These are phyloP conservation scores for Clivina fossor DNA, from an alignment of 2,888 invertebrate genomes.

Conservation along the genomic window DNA sequence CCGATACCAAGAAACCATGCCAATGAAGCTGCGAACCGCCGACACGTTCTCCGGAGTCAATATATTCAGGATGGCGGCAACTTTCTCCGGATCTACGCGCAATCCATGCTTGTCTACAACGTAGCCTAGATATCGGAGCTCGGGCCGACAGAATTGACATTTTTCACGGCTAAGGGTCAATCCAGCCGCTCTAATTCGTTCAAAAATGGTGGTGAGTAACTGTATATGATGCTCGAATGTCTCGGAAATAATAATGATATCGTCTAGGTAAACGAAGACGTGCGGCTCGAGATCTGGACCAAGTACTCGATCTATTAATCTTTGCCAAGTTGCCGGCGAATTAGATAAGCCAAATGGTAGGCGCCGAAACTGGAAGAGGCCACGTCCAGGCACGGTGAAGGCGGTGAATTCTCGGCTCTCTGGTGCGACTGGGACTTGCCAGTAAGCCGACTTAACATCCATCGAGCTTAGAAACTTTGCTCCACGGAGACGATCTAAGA, in stretches of 20 bases:
- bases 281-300: constrained; percentile 39
- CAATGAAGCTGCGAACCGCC: constrained; percentile 34
- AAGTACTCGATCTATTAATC: constrained; percentile 39
- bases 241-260: constrained; percentile 39
- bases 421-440: constrained; percentile 37
- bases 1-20: constrained; percentile 34
- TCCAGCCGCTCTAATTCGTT: constrained; percentile 37
- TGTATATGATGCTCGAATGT: constrained; percentile 39
- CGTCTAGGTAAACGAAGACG: constrained; percentile 42
- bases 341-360: constrained; percentile 43
- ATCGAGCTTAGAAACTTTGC: constrained; percentile 45
- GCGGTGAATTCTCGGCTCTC: constrained; percentile 39
- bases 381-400: constrained; percentile 41
- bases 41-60: constrained; percentile 24
- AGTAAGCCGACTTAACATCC: constrained; percentile 42
- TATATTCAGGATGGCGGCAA: constrained; percentile 33
- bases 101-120: constrained; percentile 40
- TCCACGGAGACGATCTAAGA: constrained; percentile 42
- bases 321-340: constrained; percentile 40
- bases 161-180: constrained; percentile 41
- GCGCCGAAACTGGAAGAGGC: constrained; percentile 41
- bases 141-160: constrained; percentile 40
- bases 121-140: constrained; percentile 44
- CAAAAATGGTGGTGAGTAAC: constrained; percentile 38
- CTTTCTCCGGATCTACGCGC: constrained; percentile 35